phyloP scores from a whole-genome alignment of 2,797 vertebrate species.

The Nyctalus aviator region DNA sequence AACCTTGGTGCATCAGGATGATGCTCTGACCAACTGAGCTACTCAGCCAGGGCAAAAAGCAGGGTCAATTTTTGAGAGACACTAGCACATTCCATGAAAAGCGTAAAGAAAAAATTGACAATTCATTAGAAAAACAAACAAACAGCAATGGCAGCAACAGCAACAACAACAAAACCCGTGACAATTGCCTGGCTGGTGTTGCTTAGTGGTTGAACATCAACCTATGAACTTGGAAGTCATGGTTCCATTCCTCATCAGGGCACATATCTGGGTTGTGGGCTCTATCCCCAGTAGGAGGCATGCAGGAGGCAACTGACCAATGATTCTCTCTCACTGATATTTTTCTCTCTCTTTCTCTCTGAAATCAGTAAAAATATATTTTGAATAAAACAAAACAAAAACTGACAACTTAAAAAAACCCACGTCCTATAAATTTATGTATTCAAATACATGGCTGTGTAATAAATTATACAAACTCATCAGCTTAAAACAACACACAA shows the following conservation, averaged over 20 bases:
- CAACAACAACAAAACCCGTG: no score
- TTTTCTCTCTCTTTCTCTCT: no score
- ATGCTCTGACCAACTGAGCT: neutral
- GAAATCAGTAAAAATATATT: no score
- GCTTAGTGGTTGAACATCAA: no score
- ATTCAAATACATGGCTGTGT: conserved; percentile 32
- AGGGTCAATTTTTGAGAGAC: conserved; percentile 24
- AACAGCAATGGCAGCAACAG: neutral
- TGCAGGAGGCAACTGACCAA: no score
- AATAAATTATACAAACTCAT: neutral
- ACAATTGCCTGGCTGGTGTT: no score
- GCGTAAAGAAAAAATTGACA: conserved; percentile 32
- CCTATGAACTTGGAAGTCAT: no score
- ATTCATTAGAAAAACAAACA: neutral
- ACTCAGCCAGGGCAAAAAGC: neutral
- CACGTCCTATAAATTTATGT: neutral
- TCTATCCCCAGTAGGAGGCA: no score
- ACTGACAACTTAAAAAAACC: neutral
- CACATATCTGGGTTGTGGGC: no score
- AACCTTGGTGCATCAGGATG: neutral
- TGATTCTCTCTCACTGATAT: no score
- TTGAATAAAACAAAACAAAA: neutral
- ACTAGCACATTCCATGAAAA: neutral
- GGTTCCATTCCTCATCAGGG: no score
- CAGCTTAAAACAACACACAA: conserved; percentile 11